Base-by-base conservation (phyloP, 1,140 invertebrate species). In the Eulimnadia texana region DNA sequence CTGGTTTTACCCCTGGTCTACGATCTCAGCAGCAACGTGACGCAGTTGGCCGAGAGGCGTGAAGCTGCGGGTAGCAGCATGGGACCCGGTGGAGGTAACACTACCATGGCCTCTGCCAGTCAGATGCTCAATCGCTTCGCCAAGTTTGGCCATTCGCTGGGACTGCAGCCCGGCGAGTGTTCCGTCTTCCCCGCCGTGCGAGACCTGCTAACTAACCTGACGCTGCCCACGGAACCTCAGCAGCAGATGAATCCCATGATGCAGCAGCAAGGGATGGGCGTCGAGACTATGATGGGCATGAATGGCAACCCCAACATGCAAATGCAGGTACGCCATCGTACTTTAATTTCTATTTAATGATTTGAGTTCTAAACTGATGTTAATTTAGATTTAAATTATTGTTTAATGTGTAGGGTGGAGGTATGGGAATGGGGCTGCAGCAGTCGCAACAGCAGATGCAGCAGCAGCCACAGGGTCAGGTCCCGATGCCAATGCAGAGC, bases 1-100 rank as follows among this genome's bases (percentile, higher is more conserved):
- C 70, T 97, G 23, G 84, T 93, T 9, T 75, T 95, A 63, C 91
- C 92, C 1, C 76, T 95, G 42, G 83, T 96, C 10, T 93, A 95
- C 70, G 92, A 95, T 71, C 81, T 88, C 50, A 81, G 79, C 64
- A 82, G 82, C 19, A 95, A 96, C 74, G 76, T 85, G 9, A 91
- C 90, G 3, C 86, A 88, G 67, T 75, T 93, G 55, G 88, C 90
- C 1, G 89, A 93, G 66, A 83, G 85, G 67, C 77, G 84, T 83
- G 69, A 64, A 55, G 77, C 79, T 20, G 79, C 77, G 16, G 78
- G 78, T 9, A 60, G 59, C 64, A 59, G 66, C 64, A 59, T 68
- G 65, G 63, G 69, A 60, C 20, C 67, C 64, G 59, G 66, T 49
- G 53, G 66, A 64, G 47, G 68, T 22, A 78, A 80, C 20, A 74